Evolutionary conservation across 2,113 vertebrate species (phyloP).

Genomic region (Machaerirhynchus nigripectus): DNA sequence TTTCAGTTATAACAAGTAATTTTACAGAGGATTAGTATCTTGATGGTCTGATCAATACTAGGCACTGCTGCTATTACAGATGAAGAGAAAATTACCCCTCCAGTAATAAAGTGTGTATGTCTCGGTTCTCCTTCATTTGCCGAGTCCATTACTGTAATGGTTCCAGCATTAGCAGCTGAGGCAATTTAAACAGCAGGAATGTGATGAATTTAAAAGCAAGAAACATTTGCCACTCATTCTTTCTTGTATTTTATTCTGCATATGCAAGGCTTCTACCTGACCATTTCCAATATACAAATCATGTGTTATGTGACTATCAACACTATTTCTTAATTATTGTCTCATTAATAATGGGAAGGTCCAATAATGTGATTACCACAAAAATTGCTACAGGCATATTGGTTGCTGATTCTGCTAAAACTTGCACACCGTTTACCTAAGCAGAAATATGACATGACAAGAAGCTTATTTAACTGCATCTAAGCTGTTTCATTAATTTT

Average conservation of each 20-base stretch:
- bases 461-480: slow-evolving; percentile 75
- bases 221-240: slow-evolving; percentile 70
- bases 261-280: slow-evolving; percentile 69
- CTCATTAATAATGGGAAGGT: slow-evolving; percentile 84
- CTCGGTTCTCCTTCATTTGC: slow-evolving; percentile 97
- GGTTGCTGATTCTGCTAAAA: slow-evolving; percentile 87
- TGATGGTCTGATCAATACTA: slow-evolving; percentile 98
- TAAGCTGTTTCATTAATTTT: slow-evolving; percentile 78
- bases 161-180: slow-evolving; percentile 91
- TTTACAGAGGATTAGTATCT: slow-evolving; percentile 95
- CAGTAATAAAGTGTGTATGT: slow-evolving; percentile 94
- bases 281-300: slow-evolving; percentile 72
- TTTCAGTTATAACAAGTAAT: slow-evolving; percentile 92
- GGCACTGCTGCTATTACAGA: slow-evolving; percentile 90
- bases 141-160: slow-evolving; percentile 96
- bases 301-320: slow-evolving; percentile 79
- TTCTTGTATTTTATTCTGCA: slow-evolving; percentile 74
- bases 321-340: slow-evolving; percentile 87
- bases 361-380: slow-evolving; percentile 75
- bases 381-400: slow-evolving; percentile 73
- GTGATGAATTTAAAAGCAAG: slow-evolving; percentile 85
- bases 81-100: slow-evolving; percentile 95
- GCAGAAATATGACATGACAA: slow-evolving; percentile 82
- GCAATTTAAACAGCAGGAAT: slow-evolving; percentile 84
- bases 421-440: slow-evolving; percentile 78